Conservation (phyloP, 2,888 invertebrate genomes). For the Polyommatus iphigenia region DNA sequence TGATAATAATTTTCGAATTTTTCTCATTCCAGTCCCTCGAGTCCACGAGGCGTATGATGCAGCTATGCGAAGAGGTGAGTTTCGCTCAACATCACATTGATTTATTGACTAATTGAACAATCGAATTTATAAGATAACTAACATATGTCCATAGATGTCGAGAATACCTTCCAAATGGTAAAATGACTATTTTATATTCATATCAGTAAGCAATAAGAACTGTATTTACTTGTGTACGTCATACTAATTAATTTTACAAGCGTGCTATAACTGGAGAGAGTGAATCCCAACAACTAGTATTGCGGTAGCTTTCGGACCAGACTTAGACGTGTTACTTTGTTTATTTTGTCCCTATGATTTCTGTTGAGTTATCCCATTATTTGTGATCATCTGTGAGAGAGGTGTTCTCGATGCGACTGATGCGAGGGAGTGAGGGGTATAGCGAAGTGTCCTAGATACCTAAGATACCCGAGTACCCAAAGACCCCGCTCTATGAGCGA, state of each 20-base stretch:
- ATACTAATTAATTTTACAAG: slow-evolving; percentile 44
- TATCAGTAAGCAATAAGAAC: slow-evolving; percentile 21
- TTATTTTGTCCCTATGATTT: slow-evolving; percentile 65
- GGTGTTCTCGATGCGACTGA: slow-evolving; percentile 81
- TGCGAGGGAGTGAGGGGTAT: slow-evolving; percentile 80
- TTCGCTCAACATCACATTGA: slow-evolving; percentile 25
- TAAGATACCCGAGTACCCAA: slow-evolving; percentile 48
- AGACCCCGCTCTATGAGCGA: slow-evolving; percentile 74
- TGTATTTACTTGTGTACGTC: slow-evolving; percentile 35
- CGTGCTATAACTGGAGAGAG: slow-evolving; percentile 54
- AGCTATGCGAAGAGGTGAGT: slow-evolving; percentile 95
- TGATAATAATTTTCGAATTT: slow-evolving; percentile 32
- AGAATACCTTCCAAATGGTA: slow-evolving; percentile 57
- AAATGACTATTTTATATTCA: slow-evolving; percentile 21
- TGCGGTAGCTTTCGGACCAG: slow-evolving; percentile 55
- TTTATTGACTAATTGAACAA: slow-evolving; percentile 32
- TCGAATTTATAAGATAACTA: slow-evolving; percentile 32
- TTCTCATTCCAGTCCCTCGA: slow-evolving; percentile 89
- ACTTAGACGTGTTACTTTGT: slow-evolving; percentile 56
- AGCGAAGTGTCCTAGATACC: slow-evolving; percentile 72
- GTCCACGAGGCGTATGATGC: slow-evolving; percentile 94
- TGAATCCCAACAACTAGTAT: slow-evolving; percentile 48
- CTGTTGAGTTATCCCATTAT: slow-evolving; percentile 73
- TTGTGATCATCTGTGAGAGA: slow-evolving; percentile 79
- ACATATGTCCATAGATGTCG: slow-evolving; percentile 45